These are phyloP conservation scores for Atractosteus spatula DNA, from an alignment of 2,113 vertebrate species.

Conservation along the genomic window DNA sequence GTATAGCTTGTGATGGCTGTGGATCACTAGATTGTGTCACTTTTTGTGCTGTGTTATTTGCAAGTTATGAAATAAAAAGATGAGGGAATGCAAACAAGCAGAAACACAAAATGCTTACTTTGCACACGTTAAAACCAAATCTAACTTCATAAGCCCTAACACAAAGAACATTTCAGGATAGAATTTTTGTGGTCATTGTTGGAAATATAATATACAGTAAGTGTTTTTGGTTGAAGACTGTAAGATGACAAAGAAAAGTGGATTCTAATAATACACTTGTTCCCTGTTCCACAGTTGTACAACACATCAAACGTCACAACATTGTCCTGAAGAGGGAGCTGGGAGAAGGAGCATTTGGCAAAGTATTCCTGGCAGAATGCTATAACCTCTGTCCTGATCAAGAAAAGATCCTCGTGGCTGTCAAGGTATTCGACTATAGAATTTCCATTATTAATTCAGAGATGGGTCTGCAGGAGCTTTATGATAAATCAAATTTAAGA, in stretches of 20 bases:
- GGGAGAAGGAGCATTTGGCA: constrained; percentile 96
- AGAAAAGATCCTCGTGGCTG: constrained; percentile 95
- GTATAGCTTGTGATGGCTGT: too few species aligned
- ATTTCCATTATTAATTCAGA: constrained; percentile 37
- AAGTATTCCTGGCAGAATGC: constrained; percentile 96
- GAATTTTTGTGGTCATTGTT: too few species aligned
- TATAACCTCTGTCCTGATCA: constrained; percentile 92
- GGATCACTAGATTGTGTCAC: too few species aligned
- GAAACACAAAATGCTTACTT: too few species aligned
- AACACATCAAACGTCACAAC: constrained; percentile 97
- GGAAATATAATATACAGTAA: too few species aligned
- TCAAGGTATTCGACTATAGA: constrained; percentile 79
- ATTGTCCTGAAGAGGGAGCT: constrained; percentile 96
- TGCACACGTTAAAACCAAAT: too few species aligned
- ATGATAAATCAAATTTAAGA: constrained; percentile 4
- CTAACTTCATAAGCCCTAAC: too few species aligned
- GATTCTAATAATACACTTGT: constrained; percentile 14
- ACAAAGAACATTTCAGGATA: too few species aligned
- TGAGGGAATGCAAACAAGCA: too few species aligned
- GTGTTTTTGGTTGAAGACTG: too few species aligned
- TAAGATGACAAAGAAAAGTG: not conserved
- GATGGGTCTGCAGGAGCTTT: constrained; percentile 21
- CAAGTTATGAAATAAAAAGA: too few species aligned
- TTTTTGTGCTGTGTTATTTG: too few species aligned
- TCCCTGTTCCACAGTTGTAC: constrained; percentile 82